Evolutionary conservation across 2,888 invertebrate species (phyloP).

Genomic region (Alloplasta piceator): DNA sequence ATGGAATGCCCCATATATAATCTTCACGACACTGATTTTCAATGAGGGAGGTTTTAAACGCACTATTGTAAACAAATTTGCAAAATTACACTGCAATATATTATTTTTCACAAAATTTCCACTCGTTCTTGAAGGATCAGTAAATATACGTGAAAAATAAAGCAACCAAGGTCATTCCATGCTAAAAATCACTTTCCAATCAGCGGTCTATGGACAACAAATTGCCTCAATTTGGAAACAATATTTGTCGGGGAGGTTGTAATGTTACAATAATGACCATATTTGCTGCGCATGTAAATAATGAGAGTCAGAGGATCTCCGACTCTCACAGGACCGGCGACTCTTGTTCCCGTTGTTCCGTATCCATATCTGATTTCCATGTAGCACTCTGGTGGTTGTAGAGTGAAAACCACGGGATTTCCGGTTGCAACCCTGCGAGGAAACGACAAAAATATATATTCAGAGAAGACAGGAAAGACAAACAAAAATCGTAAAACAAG

Average conservation of each 20-base stretch:
- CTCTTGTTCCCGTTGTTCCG: conserved; percentile 93
- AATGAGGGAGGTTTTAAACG: too few relatives aligned
- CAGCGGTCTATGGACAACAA: too few relatives aligned
- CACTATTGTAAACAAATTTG: too few relatives aligned
- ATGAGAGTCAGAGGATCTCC: conserved; percentile 96
- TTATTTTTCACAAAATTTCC: too few relatives aligned
- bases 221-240: neutral
- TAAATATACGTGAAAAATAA: too few relatives aligned
- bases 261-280: conserved; percentile 86
- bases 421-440: conserved; percentile 93
- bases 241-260: conserved; percentile 20
- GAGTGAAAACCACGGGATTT: conserved; percentile 96
- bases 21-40: too few relatives aligned
- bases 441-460: conserved; percentile 1
- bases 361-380: conserved; percentile 98
- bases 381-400: conserved; percentile 97
- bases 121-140: too few relatives aligned
- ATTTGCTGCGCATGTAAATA: conserved; percentile 97
- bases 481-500: conserved; percentile 39
- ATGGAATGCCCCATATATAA: too few relatives aligned
- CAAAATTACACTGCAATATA: too few relatives aligned
- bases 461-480: conserved; percentile 21
- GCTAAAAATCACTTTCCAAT: too few relatives aligned
- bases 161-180: too few relatives aligned
- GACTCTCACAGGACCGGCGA: conserved; percentile 95